phyloP scores from a whole-genome alignment of 1,140 invertebrate species.

The Penaeus indicus region DNA sequence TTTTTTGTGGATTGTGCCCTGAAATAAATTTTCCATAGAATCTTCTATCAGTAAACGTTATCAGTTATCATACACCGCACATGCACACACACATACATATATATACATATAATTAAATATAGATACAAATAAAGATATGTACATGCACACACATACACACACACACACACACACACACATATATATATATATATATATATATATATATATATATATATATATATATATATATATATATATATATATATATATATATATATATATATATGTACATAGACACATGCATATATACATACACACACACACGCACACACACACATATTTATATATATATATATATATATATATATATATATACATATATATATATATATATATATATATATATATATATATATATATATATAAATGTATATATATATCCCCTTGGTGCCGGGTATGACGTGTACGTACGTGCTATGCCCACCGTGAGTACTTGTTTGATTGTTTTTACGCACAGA shows the following conservation, averaged over 20 bases:
- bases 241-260: conserved; percentile 14
- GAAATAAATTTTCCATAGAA: neutral
- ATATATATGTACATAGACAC: too few relatives aligned
- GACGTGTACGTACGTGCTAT: too few relatives aligned
- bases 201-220: conserved; percentile 14
- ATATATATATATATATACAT: conserved; percentile 13
- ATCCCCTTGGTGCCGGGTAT: too few relatives aligned
- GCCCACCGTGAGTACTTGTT: too few relatives aligned
- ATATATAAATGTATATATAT: too few relatives aligned
- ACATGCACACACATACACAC: too few relatives aligned
- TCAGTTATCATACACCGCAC: conserved; percentile 6
- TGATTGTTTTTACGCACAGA: too few relatives aligned
- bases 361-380: too few relatives aligned
- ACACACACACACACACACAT: conserved; percentile 10
- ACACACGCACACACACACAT: conserved; percentile 10
- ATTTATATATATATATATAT: too few relatives aligned
- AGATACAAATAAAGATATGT: too few relatives aligned
- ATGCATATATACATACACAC: conserved; percentile 4
- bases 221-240: conserved; percentile 14
- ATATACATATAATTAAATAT: too few relatives aligned
- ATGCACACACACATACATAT: conserved; percentile 4
- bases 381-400: too few relatives aligned
- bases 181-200: conserved; percentile 14
- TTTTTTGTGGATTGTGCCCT: neutral
- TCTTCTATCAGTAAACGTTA: neutral